Evolutionary conservation across 2,113 vertebrate species (phyloP), one percentile per base, ranked within the genome.

Genomic region (Fulmarus glacialis): DNA sequence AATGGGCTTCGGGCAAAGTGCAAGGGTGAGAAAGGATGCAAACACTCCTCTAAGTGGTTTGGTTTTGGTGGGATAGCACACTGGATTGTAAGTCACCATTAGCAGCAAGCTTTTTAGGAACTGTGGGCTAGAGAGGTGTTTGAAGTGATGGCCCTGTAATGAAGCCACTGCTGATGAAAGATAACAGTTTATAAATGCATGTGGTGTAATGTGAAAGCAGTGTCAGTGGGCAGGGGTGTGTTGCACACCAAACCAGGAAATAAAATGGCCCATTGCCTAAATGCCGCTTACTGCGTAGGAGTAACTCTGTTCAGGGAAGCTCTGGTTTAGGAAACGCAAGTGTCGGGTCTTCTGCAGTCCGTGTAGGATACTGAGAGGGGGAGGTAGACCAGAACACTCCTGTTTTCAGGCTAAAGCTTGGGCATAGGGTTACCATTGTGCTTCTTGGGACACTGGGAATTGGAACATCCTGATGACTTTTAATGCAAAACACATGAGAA

Each of bases 351-450:
- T 27, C 52, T 18, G 45, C 12, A 6, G 23, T n/a, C 42, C 6
- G 6, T 1, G 6, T 2, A 32, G 68, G 59, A 20, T 2, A 2
- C 27, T n/a, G n/a, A 40, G 15, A 38, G 16, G 3, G 7, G 43
- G 11, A 40, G 45, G 40, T 3, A 42, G 38, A 60, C 18, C 13
- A 26, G 11, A 87, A 43, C 11, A 8, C 16, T 36, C 29, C 48
- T 7, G 16, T n/a, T 75, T 53, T 22, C 30, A 40, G 47, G 38
- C 60, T 32, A 7, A 52, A 66, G 32, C 59, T 47, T 66, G 59
- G 59, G 59, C 36, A 20, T 19, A 12, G 47, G 17, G 10, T 82
- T 66, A 11, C n/a, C 9, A 0, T 7, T 19, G 62, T 36, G 56
- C 27, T 34, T 40, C n/a, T 27, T 59, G 43, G 62, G 50, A 23